A percentile compares a stretch with the other conserved stretches of the same genome.
These are phyloP conservation scores for Cosmopolites sordidus DNA, from an alignment of 2,888 invertebrate species.

Conservation along the genomic window DNA sequence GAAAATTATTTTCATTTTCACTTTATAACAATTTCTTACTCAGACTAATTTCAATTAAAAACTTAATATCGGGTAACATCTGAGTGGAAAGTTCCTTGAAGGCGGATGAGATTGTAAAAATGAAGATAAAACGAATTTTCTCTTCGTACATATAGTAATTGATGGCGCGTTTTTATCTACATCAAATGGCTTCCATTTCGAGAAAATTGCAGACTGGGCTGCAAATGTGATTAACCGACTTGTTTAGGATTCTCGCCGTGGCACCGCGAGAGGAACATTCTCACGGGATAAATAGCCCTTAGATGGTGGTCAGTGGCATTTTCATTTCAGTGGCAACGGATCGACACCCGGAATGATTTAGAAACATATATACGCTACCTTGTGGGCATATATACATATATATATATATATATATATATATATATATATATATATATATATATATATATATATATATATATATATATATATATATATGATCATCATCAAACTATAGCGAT, in stretches of 20 bases:
- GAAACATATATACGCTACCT: too few relatives aligned
- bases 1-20: not conserved
- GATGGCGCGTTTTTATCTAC: slow-evolving; percentile 43
- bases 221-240: slow-evolving; percentile 46
- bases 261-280: slow-evolving; percentile 28
- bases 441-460: too few relatives aligned
- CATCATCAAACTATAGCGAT: too few relatives aligned
- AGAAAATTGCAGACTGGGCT: slow-evolving; percentile 40
- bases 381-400: too few relatives aligned
- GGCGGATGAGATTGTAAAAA: slow-evolving; percentile 7
- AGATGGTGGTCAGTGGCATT: not conserved
- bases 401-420: too few relatives aligned
- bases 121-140: slow-evolving; percentile 16
- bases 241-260: slow-evolving; percentile 45
- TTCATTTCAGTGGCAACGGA: too few relatives aligned
- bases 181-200: slow-evolving; percentile 45
- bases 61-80: not conserved
- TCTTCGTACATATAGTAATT: slow-evolving; percentile 33
- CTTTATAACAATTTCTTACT: not conserved
- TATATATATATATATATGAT: too few relatives aligned
- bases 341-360: too few relatives aligned
- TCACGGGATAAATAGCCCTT: not conserved
- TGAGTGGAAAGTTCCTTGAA: not conserved
- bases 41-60: slow-evolving; percentile 3
- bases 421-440: too few relatives aligned